These are phyloP conservation scores for Lepidonotus clava DNA, from an alignment of 2,888 invertebrate species.

Conservation along the genomic window DNA sequence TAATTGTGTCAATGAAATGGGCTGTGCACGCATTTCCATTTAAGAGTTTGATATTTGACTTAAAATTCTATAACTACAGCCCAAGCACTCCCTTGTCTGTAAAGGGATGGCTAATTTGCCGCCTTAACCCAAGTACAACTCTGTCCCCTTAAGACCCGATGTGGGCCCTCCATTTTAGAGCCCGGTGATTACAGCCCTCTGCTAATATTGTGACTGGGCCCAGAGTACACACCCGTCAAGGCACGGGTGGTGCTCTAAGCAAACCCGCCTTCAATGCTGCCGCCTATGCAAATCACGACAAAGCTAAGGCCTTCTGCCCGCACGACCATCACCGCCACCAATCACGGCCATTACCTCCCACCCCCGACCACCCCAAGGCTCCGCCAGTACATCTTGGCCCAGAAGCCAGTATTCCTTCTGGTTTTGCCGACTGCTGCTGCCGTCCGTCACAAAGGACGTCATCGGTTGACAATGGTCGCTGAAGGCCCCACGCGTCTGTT, in stretches of 20 bases:
- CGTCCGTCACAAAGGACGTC: not conserved
- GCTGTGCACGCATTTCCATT: too few relatives aligned
- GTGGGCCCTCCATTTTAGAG: constrained; percentile 24
- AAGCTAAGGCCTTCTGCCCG: not conserved
- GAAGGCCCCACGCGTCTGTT: not conserved
- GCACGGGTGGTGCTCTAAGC: constrained; percentile 17
- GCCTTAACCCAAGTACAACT: too few relatives aligned
- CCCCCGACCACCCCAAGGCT: too few relatives aligned
- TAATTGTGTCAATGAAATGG: too few relatives aligned
- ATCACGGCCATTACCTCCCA: too few relatives aligned
- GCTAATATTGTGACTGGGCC: constrained; percentile 43
- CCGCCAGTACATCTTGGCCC: too few relatives aligned
- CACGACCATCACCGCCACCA: not conserved
- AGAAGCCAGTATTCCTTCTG: too few relatives aligned
- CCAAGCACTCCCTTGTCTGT: too few relatives aligned
- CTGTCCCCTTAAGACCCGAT: too few relatives aligned
- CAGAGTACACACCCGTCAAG: constrained; percentile 5
- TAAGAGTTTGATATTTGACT: too few relatives aligned
- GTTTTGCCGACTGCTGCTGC: not conserved
- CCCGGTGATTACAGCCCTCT: constrained; percentile 29
- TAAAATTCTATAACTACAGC: too few relatives aligned
- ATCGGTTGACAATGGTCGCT: constrained; percentile 7
- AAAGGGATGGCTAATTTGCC: too few relatives aligned
- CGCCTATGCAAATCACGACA: constrained; percentile 33
- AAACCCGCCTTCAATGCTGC: constrained; percentile 13